Conservation (phyloP, 2,888 invertebrate genomes). For the Pegoplata infirma region DNA sequence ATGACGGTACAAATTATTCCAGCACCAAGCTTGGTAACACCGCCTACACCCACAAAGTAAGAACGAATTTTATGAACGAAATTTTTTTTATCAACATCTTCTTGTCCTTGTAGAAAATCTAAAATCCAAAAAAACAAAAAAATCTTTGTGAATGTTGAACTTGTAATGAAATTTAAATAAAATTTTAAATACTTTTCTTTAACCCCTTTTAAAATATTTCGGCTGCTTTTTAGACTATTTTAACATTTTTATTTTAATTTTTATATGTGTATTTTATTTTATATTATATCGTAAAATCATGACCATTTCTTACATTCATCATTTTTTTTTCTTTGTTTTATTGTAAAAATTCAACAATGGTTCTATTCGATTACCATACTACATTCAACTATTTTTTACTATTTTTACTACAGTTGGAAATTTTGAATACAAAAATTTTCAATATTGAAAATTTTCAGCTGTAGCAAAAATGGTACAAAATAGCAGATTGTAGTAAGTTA, state of each 20-base stretch:
- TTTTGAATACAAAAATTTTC: too few relatives aligned
- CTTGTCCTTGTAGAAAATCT: not conserved
- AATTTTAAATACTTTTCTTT: not conserved
- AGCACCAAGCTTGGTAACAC: slow-evolving; percentile 16
- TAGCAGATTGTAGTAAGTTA: too few relatives aligned
- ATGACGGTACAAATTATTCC: slow-evolving; percentile 60
- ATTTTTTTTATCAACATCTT: not conserved
- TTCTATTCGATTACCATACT: too few relatives aligned
- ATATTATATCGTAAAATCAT: slow-evolving; percentile 34
- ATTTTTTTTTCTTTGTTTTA: slow-evolving; percentile 2
- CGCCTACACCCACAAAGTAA: slow-evolving; percentile 65
- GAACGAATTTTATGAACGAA: slow-evolving; percentile 41
- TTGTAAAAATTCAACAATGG: too few relatives aligned
- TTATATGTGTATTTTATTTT: slow-evolving; percentile 3
- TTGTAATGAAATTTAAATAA: not conserved
- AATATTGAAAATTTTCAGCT: too few relatives aligned
- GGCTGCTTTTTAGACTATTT: slow-evolving; percentile 1
- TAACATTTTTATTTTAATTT: slow-evolving; percentile 2
- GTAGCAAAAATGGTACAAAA: too few relatives aligned
- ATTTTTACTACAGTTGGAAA: too few relatives aligned
- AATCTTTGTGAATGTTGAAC: slow-evolving; percentile 7
- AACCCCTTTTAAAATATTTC: not conserved
- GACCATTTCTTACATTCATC: slow-evolving; percentile 40
- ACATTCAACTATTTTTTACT: too few relatives aligned
- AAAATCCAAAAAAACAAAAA: not conserved